Conservation (phyloP, 2,113 vertebrate genomes). For the Cyprinus carpio region DNA sequence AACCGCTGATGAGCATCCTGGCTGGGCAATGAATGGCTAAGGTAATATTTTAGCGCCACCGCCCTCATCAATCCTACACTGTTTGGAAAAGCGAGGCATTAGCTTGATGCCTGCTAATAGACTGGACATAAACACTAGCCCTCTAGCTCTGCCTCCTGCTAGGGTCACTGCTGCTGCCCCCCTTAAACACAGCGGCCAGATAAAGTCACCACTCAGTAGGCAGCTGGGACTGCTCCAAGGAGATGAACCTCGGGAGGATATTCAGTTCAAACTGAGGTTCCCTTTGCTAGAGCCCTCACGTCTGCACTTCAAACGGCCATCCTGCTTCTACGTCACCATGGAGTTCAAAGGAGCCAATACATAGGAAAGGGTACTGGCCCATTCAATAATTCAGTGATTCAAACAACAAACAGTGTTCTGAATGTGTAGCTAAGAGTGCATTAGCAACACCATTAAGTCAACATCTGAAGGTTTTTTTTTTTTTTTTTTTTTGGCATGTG, state of each 20-base stretch:
- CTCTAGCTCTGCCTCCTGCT: constrained; percentile 52
- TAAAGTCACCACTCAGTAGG: constrained; percentile 42
- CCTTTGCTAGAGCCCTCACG: constrained; percentile 32
- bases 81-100: constrained; percentile 73
- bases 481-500: neutral
- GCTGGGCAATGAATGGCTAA: constrained; percentile 62
- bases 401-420: constrained; percentile 32
- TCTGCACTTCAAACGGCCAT: constrained; percentile 54
- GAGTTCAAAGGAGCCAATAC: constrained; percentile 53
- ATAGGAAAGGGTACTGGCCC: constrained; percentile 35
- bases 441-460: constrained; percentile 45
- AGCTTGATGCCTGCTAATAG: constrained; percentile 68
- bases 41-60: constrained; percentile 73
- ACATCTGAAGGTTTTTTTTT: constrained; percentile 21
- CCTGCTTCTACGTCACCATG: constrained; percentile 44
- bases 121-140: constrained; percentile 70
- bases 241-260: constrained; percentile 42
- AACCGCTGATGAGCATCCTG: constrained; percentile 16
- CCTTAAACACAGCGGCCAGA: constrained; percentile 55
- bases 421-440: constrained; percentile 30
- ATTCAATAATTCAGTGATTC: constrained; percentile 57
- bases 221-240: constrained; percentile 57
- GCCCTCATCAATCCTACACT: constrained; percentile 74
- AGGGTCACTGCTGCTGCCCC: constrained; percentile 41
- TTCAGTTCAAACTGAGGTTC: constrained; percentile 25